Conservation (phyloP, 2,797 vertebrate species). For the Pseudomugil gertrudae region DNA sequence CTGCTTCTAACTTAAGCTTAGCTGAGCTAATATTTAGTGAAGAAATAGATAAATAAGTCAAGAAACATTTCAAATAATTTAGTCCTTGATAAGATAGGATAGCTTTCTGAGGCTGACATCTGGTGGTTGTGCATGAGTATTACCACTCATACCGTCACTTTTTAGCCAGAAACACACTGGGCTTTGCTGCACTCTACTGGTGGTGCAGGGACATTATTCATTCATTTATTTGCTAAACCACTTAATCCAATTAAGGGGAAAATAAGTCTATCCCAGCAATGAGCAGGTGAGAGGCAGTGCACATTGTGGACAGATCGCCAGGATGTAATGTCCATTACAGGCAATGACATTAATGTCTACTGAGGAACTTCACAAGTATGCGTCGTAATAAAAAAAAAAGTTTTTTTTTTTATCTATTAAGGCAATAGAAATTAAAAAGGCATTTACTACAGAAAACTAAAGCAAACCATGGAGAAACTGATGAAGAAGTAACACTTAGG, state of each 20-base stretch:
- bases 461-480: not conserved
- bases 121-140: conserved; percentile 19
- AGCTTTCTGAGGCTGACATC: conserved; percentile 33
- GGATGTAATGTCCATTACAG: too few species aligned
- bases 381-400: too few species aligned
- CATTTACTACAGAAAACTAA: not conserved
- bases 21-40: too few species aligned
- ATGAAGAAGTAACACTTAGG: not conserved
- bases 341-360: not conserved
- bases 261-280: too few species aligned
- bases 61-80: not conserved
- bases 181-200: conserved; percentile 51
- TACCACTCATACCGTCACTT: not conserved
- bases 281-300: too few species aligned
- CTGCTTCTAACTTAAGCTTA: too few species aligned
- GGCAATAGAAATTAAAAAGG: not conserved
- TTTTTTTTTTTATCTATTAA: not conserved
- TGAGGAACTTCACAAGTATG: too few species aligned
- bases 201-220: not conserved
- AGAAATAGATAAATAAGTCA: not conserved
- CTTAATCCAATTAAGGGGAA: too few species aligned
- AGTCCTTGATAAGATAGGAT: not conserved
- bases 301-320: too few species aligned
- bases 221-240: too few species aligned
- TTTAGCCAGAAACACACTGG: not conserved